Base-by-base conservation (phyloP, 2,888 invertebrate genomes). In the Drosophila bunnanda region DNA sequence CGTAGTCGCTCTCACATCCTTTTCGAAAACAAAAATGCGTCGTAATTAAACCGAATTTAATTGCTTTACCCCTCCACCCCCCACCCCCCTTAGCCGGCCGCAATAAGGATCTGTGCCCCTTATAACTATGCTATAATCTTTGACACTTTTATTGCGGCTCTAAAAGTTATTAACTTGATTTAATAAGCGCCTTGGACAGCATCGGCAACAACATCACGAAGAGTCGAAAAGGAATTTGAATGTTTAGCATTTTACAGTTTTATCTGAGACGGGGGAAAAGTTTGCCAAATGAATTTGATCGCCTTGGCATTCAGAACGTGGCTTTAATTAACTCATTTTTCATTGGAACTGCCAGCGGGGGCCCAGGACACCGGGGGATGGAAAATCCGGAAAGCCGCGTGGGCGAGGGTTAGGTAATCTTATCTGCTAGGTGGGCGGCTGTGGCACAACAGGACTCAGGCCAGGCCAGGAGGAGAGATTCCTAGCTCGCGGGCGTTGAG, bases 271-370 rank as follows among this genome's bases (percentile, higher is more conserved):
- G 25, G 25, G 46, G 25, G 54, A 59, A 73, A 73, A 67, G 70
- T 85, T 86, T 67, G 48, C 62, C 70, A 74, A 72, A 80, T 66
- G 76, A 84, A 88, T 83, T 88, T 86, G 89, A 83, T 86, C 79
- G 79, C 67, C 78, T 66, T 72, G 80, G 83, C 70, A 77, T 73
- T 76, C 54, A 74, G 53, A 89, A 84, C 89, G 81, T 84, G 82
- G 80, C 90, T 88, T 88, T 91, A 91, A 91, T 91, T 91, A 91
- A 90, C 91, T 90, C 88, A 91, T 91, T 91, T 91, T 91, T 91
- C 91, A 91, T 90, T 84, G 83, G 67, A 82, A 89, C 79, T 86
- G 90, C 88, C 79, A 69, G 55, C 62, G 78, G 89, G 75, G 46
- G n/a, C 17, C 38, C n/a, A 53, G 58, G 58, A 46, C 28, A 17